Conservation (phyloP, 1,140 invertebrate genomes). For the Saccostrea echinata region DNA sequence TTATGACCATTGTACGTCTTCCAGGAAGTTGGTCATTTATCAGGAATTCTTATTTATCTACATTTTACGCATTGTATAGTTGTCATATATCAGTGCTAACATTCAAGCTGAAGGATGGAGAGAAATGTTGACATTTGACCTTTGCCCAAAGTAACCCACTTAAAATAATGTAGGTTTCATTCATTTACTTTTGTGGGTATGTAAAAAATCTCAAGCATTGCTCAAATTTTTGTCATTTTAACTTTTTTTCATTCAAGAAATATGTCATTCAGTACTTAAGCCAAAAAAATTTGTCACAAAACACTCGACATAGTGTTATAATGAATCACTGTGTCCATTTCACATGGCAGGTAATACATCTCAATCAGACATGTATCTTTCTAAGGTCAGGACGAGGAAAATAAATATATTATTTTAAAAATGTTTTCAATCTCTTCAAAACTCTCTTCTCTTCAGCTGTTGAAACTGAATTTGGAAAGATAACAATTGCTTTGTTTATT, state of each 20-base stretch:
- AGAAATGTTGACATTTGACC: not conserved
- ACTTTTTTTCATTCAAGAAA: not conserved
- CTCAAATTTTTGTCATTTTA: not conserved
- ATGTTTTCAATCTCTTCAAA: not conserved
- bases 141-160: not conserved
- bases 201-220: not conserved
- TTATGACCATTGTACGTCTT: not conserved
- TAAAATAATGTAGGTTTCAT: not conserved
- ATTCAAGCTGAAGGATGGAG: not conserved
- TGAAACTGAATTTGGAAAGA: not conserved
- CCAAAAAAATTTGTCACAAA: not conserved
- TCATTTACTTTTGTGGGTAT: not conserved
- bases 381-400: not conserved
- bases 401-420: not conserved
- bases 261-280: not conserved
- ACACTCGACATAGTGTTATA: not conserved
- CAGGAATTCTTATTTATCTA: not conserved
- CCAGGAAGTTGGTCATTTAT: constrained; percentile 6
- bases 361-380: too few relatives aligned
- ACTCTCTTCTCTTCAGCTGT: not conserved
- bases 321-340: not conserved
- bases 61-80: not conserved
- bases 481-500: not conserved
- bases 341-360: too few relatives aligned
- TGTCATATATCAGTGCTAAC: constrained; percentile 1